Base-by-base conservation (phyloP, 2,888 invertebrate species). In the Calephelis perditalis region DNA sequence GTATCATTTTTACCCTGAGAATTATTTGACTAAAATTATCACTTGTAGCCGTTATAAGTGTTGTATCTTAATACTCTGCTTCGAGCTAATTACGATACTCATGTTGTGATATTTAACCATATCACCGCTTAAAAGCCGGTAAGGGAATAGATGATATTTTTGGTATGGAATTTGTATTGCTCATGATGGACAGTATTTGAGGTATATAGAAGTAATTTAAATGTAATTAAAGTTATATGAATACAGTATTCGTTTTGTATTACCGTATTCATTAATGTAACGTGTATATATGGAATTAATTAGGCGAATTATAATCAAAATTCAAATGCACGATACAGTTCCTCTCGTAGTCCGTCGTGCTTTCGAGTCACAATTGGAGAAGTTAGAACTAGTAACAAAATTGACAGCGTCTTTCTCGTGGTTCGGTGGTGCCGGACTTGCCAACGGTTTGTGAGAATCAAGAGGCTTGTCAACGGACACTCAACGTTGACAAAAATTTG, bases 311-410 rank as follows among this genome's bases (percentile, higher is more conserved):
- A 79, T 74, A 71, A 75, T 86, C 84, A 78, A 86, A 87, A 84
- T 85, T 81, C 76, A 75, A 79, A 84, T 82, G 90, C 90, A 89
- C 90, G 90, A 89, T 82, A 83, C 86, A 89, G 90, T 89, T 90
- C 90, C 90, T 89, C 81, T 84, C 70, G 81, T 86, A 88, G 87
- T 82, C 75, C 69, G 77, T 85, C 89, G 90, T 89, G 89, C 86
- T 82, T 73, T 79, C 74, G 81, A 83, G 77, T 81, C 84, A 78
- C 81, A 80, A 73, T 72, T 72, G 80, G 68, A 75, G 71, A 68
- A 71, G 66, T 66, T 75, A 71, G 68, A 70, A 68, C 72, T 70
- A 67, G 61, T 67, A 67, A 71, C 62, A 54, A 67, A 61, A 64
- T 60, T 62, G 59, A 68, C 37, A 76, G 81, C 77, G 84, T 82